Evolutionary conservation across 2,797 vertebrate species (phyloP), one percentile per base, ranked within the genome.

Genomic region (Rhincodon typus): DNA sequence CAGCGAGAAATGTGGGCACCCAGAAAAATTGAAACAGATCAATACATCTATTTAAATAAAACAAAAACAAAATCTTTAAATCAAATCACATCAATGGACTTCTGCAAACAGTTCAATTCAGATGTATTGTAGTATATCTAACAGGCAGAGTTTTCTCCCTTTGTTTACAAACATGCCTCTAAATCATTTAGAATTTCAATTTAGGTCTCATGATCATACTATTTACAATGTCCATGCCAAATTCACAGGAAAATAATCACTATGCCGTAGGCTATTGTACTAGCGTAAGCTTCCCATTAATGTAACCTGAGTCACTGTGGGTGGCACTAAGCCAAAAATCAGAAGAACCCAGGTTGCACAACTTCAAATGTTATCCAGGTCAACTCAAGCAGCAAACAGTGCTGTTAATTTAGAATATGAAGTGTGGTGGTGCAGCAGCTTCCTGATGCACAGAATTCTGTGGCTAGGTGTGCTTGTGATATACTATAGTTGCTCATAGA

Each of bases 161-260:
- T 19, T 94, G 94, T 94, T 94, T 94, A 96, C 96, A 97, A 97
- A 96, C 93, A 95, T 95, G 96, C 96, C 96, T 96, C 87, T 90
- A 88, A 88, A 90, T 93, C 95, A 86, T 96, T 97, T 95, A 57
- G 79, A 96, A 95, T 96, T 94, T 96, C 91, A 96, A 95, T 82
- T 96, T 96, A 96, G 72, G 95, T 96, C 91, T 90, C 69, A 46
- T 53, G 42, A 96, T 96, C 96, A 96, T 96, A 95, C 94, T 97
- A 96, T 97, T 97, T 96, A 96, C 96, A 96, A 42, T 95, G 38
- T 1, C 96, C 72, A 96, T 96, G 96, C 96, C 96, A 96, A 96
- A 95, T 96, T 96, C 90, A 96, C 96, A 96, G 95, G 69, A 96
- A 95, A 96, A 97, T 96, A 96, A 96, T 96, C 93, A 95, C 96